Percentiles rank a stretch among this genome's conserved stretches.
Conservation (phyloP, 2,113 vertebrate species). For the Epinephelus fuscoguttatus region DNA sequence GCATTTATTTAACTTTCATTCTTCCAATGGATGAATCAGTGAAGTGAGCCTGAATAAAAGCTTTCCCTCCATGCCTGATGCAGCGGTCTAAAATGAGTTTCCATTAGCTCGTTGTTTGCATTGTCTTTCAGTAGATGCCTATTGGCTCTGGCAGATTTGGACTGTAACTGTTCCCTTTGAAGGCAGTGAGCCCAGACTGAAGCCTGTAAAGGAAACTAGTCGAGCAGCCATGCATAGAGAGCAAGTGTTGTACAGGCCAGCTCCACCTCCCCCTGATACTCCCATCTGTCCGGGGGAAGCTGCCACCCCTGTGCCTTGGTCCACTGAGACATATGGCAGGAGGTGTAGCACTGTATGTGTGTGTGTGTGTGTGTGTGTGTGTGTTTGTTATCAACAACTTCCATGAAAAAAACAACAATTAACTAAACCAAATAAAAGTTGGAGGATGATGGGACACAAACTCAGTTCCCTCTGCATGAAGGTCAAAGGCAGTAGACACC, state of each 20-base stretch:
- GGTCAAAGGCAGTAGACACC: too few relatives aligned
- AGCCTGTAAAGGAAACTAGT: constrained; percentile 7
- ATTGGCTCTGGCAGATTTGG: background rate
- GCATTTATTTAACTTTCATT: too few relatives aligned
- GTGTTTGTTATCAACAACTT: background rate
- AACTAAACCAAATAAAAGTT: too few relatives aligned
- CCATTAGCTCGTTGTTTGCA: too few relatives aligned
- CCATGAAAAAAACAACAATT: background rate
- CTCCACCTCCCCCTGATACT: constrained; percentile 43
- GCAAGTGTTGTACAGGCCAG: constrained; percentile 24
- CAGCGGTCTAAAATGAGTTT: too few relatives aligned
- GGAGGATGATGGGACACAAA: too few relatives aligned
- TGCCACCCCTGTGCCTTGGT: constrained; percentile 63
- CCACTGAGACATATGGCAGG: constrained; percentile 37
- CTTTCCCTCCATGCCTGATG: too few relatives aligned
- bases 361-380: constrained; percentile 5
- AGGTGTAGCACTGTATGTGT: background rate
- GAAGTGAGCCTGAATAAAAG: too few relatives aligned
- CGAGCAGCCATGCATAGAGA: background rate
- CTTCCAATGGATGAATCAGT: too few relatives aligned
- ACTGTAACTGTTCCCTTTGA: constrained; percentile 12
- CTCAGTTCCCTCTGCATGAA: too few relatives aligned
- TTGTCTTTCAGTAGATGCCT: background rate
- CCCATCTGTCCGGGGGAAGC: constrained; percentile 52
- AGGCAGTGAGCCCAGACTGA: background rate